Base-by-base conservation (phyloP, 2,113 vertebrate species). In the Scalopus aquaticus region DNA sequence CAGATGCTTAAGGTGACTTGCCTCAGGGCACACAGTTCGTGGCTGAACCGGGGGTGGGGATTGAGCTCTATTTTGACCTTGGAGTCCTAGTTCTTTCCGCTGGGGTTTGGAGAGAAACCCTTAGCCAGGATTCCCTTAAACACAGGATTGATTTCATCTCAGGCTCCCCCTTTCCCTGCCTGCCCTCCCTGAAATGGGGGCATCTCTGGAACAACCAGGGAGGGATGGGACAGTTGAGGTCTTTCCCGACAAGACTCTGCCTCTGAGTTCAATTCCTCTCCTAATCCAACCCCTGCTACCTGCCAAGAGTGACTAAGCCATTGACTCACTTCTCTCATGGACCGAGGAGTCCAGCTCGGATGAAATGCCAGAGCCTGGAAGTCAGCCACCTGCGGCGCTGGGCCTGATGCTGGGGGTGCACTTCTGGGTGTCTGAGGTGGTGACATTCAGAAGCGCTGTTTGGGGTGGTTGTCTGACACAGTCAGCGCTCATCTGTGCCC, bases 241-340 rank as follows among this genome's bases (percentile, higher is more conserved):
- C 13, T 91, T 95, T 90, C 70, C 90, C 51, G 0, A 28, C 82
- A 94, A 97, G 92, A 46, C 90, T 86, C 82, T 96, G 72, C 94
- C 80, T 85, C 81, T 73, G 92, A 73, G 69, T 94, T 97, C 95
- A 94, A 67, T 96, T 65, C 54, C 64, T 96, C 92, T 95, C 96
- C 90, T 94, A 81, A 95, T 80, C 96, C 89, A 91, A 73, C 51
- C 91, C 95, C 86, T 93, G 95, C 88, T 95, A 56, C 72, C 69
- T 83, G 95, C 96, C 93, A 95, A 79, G 93, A 93, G 94, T 96
- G 96, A 98, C 97, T 97, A 97, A 98, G 96, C 92, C 97, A 95
- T 97, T 98, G 98, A 97, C 97, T 98, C 97, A 97, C 82, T 93
- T 96, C 94, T 97, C 96, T 97, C 97, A 97, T 95, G 92, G 88